Conservation (phyloP, 2,797 vertebrate species). For the Falco columbarius region DNA sequence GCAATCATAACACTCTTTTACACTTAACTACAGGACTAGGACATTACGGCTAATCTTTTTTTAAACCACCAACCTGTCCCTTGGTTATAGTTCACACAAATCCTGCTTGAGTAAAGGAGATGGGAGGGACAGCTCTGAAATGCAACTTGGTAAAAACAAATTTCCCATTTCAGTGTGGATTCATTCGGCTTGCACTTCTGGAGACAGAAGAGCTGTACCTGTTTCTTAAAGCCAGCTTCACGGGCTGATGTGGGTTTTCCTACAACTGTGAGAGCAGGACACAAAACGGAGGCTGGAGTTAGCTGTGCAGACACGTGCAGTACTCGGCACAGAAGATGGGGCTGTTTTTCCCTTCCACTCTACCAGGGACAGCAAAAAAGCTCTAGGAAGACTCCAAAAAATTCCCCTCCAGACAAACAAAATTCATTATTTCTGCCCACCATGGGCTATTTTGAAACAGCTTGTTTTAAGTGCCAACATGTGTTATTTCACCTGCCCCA, state of each 20-base stretch:
- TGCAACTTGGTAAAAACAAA: neutral
- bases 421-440: neutral
- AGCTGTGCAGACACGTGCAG: neutral
- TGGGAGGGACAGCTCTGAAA: neutral
- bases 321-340: neutral
- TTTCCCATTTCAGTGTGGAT: neutral
- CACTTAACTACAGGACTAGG: neutral
- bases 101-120: neutral
- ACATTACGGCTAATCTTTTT: neutral
- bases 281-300: neutral
- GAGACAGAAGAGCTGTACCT: neutral
- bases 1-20: neutral
- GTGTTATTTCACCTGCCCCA: slow-evolving; percentile 39
- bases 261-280: neutral
- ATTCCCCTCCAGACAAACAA: neutral
- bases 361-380: neutral
- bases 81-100: neutral
- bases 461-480: slow-evolving; percentile 24
- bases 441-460: slow-evolving; percentile 6
- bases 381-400: neutral
- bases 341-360: neutral
- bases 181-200: neutral
- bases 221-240: neutral
- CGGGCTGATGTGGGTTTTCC: neutral
- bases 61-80: neutral